Base-by-base conservation (phyloP, 1,140 invertebrate genomes). In the Diabrotica undecimpunctata region DNA sequence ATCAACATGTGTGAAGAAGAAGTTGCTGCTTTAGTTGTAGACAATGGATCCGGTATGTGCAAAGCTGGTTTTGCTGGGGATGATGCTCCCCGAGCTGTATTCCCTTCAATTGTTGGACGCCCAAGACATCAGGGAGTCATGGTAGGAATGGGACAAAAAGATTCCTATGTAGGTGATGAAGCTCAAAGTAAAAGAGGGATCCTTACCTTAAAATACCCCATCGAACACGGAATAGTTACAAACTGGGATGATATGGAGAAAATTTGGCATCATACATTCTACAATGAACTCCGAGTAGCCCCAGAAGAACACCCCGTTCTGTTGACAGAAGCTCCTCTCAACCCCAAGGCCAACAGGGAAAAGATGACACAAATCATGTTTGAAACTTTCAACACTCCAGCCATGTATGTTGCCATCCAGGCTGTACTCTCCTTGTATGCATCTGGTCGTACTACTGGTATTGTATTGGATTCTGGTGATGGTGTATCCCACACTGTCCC, bases 231-330 rank as follows among this genome's bases (percentile, higher is more conserved):
- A 75, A 95, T 96, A 81, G 91, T 96, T 78, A 96, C 93, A 80
- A 96, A 96, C 87, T 97, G 94, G 94, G 94, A 96, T 77, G 94
- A 96, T 81, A 97, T 97, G 95, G 94, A 97, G 83, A 96, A 96
- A 80, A 92, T 97, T 82, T 97, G 94, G 94, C 94, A 96, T 81
- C 92, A 96, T 81, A 93, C 92, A 70, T 96, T 95, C 85, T 96
- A 95, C 86, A 96, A 95, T 80, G 94, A 96, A 81, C 85, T 97
- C 66, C 88, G 94, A 82, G 94, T 97, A 69, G 94, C 94, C 64
- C 95, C 95, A 37, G 94, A 96, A 81, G 93, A 96, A 78, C 93
- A 95, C 81, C 93, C 94, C 62, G 92, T 96, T 54, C 86, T 97
- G 67, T 83, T 96, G 65, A 96, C 94, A 14, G 94, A 96, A 81